Conservation (phyloP, 1,140 invertebrate genomes). For the Eupristina koningsbergeri region DNA sequence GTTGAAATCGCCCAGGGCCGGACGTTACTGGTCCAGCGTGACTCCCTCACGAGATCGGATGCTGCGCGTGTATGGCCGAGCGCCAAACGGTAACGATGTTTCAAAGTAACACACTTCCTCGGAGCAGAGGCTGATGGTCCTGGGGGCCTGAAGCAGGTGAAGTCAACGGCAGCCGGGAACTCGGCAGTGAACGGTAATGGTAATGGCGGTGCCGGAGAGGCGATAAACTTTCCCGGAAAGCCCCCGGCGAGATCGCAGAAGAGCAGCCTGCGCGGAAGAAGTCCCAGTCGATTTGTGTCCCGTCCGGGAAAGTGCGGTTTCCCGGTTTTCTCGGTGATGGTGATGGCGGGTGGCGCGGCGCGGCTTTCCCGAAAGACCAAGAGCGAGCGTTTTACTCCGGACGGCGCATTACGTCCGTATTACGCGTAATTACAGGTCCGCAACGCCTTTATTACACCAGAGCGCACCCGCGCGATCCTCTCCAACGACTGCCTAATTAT, state of each 20-base stretch:
- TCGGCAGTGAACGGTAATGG: constrained; percentile 20
- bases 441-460: constrained; percentile 58
- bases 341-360: background rate
- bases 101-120: background rate
- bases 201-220: constrained; percentile 5
- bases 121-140: background rate
- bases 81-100: background rate
- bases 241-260: constrained; percentile 14
- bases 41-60: background rate
- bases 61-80: background rate
- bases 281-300: too few species aligned
- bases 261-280: background rate
- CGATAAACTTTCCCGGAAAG: constrained; percentile 49
- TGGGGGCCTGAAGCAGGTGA: background rate
- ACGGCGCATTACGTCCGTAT: constrained; percentile 59
- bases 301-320: too few species aligned
- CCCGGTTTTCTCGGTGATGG: too few species aligned
- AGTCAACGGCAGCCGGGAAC: background rate
- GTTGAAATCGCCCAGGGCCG: too few species aligned
- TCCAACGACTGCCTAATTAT: constrained; percentile 62
- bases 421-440: constrained; percentile 63
- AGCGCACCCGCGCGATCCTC: constrained; percentile 55
- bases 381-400: background rate
- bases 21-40: background rate
- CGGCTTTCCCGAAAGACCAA: background rate